phyloP scores from a whole-genome alignment of 2,113 vertebrate genomes.

The Uria aalge region DNA sequence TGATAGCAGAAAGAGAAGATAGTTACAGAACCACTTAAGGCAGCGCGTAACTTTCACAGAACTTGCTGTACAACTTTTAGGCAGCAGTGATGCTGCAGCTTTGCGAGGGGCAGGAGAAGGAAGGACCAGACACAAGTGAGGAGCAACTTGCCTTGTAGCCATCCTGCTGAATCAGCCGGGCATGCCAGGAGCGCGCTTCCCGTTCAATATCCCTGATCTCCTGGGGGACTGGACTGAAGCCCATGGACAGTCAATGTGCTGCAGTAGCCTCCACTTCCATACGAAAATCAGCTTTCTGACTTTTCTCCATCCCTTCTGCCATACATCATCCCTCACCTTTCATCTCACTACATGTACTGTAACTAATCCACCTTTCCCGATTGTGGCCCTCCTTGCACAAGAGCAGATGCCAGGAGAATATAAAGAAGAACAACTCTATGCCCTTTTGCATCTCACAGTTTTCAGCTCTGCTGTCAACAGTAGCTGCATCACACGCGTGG shows the following conservation, averaged over 20 bases:
- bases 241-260: fast-evolving
- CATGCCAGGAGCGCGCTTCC: background rate
- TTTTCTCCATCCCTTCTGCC: background rate
- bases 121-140: background rate
- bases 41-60: background rate
- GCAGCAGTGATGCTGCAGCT: background rate
- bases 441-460: background rate
- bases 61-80: background rate
- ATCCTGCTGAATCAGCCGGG: background rate
- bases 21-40: background rate
- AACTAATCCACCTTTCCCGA: background rate
- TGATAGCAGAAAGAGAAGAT: background rate
- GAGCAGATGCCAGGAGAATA: background rate
- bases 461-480: background rate
- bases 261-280: background rate
- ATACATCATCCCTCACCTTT: background rate
- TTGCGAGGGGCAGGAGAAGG: background rate
- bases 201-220: background rate
- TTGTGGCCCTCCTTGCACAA: background rate
- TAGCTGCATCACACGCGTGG: fast-evolving
- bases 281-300: background rate
- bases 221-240: background rate
- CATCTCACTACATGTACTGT: background rate
- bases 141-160: background rate
- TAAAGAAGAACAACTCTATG: background rate